Conservation (phyloP, 2,888 invertebrate genomes). For the Ormyrus rosae region DNA sequence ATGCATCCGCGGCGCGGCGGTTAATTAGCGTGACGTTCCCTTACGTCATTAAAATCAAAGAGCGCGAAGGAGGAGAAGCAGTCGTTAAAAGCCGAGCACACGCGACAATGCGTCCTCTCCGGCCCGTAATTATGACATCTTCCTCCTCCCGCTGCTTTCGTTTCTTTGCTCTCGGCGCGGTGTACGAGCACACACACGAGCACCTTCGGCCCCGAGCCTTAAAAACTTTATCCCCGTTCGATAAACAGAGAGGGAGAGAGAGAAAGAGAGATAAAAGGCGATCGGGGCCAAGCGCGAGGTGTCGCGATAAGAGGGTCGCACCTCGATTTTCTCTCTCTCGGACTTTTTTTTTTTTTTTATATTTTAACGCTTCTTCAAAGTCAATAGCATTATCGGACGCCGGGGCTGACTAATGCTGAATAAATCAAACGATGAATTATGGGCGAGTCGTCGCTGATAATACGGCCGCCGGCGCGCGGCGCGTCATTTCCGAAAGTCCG, state of each 20-base stretch:
- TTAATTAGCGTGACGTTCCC: slow-evolving; percentile 46
- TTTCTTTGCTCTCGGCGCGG: neutral
- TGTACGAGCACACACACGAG: neutral
- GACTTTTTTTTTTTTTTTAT: slow-evolving; percentile 31
- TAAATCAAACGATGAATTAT: slow-evolving; percentile 68
- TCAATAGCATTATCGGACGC: slow-evolving; percentile 68
- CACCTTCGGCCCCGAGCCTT: neutral
- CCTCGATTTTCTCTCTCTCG: slow-evolving; percentile 61
- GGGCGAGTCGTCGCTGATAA: slow-evolving; percentile 45
- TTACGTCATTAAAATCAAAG: slow-evolving; percentile 41
- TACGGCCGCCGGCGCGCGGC: neutral
- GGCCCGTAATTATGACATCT: slow-evolving; percentile 31
- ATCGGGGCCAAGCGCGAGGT: slow-evolving; percentile 53
- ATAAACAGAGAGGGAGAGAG: slow-evolving; percentile 43
- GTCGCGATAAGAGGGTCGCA: slow-evolving; percentile 60
- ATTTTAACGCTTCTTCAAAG: slow-evolving; percentile 63
- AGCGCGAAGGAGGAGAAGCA: neutral
- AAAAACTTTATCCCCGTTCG: slow-evolving; percentile 33
- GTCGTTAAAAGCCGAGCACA: slow-evolving; percentile 22
- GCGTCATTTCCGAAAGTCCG: slow-evolving; percentile 25
- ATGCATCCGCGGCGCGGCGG: neutral
- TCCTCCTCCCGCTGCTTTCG: neutral
- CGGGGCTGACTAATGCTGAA: slow-evolving; percentile 63
- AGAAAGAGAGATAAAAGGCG: neutral
- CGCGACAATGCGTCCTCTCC: neutral